Evolutionary conservation across 1,140 invertebrate species (phyloP), one percentile per base, ranked within the genome.

Genomic region (Sitobion miscanthi): DNA sequence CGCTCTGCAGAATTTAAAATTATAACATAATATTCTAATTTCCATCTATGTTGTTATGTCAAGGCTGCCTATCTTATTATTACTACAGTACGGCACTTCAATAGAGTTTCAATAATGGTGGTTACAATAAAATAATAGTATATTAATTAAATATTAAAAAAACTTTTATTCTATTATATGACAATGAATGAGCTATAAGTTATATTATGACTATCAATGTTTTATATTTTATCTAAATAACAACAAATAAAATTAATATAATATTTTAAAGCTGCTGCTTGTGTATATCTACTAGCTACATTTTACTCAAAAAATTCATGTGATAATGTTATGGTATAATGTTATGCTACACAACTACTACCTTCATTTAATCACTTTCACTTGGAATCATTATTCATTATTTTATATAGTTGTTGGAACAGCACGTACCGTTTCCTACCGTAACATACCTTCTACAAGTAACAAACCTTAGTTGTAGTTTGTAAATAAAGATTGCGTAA

Each of bases 391-490:
- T 86, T 23, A 23, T 89, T 52, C 14, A 54, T 42, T 57, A 54
- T 89, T 57, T 89, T 54, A 89, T 30, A 87, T 30, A 57, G 88
- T 52, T 89, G 49, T n/a, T 30, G 42, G 42, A 86, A 86, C 85
- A 90, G 57, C 89, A 90, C 89, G 89, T 90, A 90, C 89, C 89
- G 54, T 90, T 89, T 90, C 89, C 42, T 42, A 42, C 42, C 42
- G 42, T 42, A 42, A 90, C 89, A 42, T 69, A n/a, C 23, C 54
- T 57, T 89, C 49, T 89, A 54, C n/a, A 52, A 52, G 11, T n/a
- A 35, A 87, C 45, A 88, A 25, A 88, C 87, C 49, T 23, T 42
- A 89, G 45, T 47, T 69, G 30, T 20, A 77, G n/a, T 77, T 77
- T n/a, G 21, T 89, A 89, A 54, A 89, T 89, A 89, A 89, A 38